These are phyloP conservation scores for Tupaia tana DNA, from an alignment of 2,113 vertebrate genomes.

Conservation along the genomic window DNA sequence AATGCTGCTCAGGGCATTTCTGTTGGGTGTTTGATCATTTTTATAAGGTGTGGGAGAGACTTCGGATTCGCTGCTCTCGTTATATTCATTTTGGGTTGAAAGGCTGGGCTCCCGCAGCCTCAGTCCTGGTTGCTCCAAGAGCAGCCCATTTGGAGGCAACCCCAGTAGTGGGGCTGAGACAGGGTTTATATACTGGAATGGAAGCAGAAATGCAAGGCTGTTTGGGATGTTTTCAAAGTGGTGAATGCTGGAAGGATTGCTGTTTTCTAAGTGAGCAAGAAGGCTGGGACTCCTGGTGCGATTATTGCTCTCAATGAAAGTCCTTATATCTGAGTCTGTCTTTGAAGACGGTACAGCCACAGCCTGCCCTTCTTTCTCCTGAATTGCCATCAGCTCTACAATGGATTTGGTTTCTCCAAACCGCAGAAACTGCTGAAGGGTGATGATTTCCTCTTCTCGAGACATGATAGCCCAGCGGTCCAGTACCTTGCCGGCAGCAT, in stretches of 20 bases:
- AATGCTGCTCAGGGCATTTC: slow-evolving; percentile 92
- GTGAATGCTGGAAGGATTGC: slow-evolving; percentile 98
- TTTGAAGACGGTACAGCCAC: slow-evolving; percentile 98
- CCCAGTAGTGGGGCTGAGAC: slow-evolving; percentile 97
- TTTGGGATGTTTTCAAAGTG: slow-evolving; percentile 99
- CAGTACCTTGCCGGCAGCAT: slow-evolving; percentile 99
- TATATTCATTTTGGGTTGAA: slow-evolving; percentile 94
- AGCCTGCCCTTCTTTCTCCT: slow-evolving; percentile 99
- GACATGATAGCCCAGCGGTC: slow-evolving; percentile 99
- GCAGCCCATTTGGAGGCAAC: slow-evolving; percentile 95
- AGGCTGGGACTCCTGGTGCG: slow-evolving; percentile 97
- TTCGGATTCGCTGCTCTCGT: slow-evolving; percentile 98
- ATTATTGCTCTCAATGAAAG: slow-evolving; percentile 99
- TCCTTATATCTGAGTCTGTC: slow-evolving; percentile 98
- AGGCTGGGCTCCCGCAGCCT: slow-evolving; percentile 95
- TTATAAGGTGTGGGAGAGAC: slow-evolving; percentile 96
- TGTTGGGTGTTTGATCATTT: slow-evolving; percentile 93
- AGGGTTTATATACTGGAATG: slow-evolving; percentile 99
- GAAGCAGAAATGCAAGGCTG: slow-evolving; percentile 97
- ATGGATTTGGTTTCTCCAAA: slow-evolving; percentile 99
- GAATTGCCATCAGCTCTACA: slow-evolving; percentile 99
- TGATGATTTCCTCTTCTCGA: slow-evolving; percentile 99
- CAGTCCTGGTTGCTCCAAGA: slow-evolving; percentile 94
- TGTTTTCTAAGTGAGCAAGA: slow-evolving; percentile 96
- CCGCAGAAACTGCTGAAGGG: slow-evolving; percentile 99